These are phyloP conservation scores for Ibidorhyncha struthersii DNA, from an alignment of 2,113 vertebrate species.

Conservation along the genomic window DNA sequence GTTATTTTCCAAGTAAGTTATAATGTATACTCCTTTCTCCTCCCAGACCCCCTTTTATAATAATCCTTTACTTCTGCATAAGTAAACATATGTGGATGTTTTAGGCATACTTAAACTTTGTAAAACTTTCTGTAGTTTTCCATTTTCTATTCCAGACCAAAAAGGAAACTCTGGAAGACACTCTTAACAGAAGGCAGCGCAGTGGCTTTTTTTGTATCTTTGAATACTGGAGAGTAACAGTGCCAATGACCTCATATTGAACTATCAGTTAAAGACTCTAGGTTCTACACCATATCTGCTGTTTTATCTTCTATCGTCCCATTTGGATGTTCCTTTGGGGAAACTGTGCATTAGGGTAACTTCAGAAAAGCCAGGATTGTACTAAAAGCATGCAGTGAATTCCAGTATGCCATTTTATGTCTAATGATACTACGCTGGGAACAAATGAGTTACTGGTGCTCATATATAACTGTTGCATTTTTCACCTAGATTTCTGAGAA, in stretches of 20 bases:
- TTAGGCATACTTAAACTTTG: background rate
- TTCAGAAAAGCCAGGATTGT: background rate
- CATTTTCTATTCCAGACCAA: background rate
- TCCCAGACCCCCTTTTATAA: fast-evolving
- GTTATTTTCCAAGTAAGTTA: background rate
- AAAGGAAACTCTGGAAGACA: background rate
- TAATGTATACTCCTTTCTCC: background rate
- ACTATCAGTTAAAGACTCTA: background rate
- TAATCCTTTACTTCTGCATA: background rate
- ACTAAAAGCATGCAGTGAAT: background rate
- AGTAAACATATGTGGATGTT: background rate
- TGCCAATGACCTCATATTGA: background rate
- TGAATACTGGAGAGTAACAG: background rate
- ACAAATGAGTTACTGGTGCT: background rate
- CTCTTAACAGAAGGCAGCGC: background rate
- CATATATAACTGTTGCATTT: background rate
- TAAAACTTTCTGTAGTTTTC: background rate
- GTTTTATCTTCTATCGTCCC: background rate
- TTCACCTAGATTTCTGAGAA: background rate
- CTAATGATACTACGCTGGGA: background rate
- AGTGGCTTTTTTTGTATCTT: background rate
- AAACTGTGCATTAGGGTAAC: background rate
- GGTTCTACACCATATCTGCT: background rate
- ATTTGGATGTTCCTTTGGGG: background rate
- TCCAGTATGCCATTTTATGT: background rate